These are phyloP conservation scores for Propithecus perrieri DNA, from an alignment of 2,797 vertebrate species.

Conservation along the genomic window DNA sequence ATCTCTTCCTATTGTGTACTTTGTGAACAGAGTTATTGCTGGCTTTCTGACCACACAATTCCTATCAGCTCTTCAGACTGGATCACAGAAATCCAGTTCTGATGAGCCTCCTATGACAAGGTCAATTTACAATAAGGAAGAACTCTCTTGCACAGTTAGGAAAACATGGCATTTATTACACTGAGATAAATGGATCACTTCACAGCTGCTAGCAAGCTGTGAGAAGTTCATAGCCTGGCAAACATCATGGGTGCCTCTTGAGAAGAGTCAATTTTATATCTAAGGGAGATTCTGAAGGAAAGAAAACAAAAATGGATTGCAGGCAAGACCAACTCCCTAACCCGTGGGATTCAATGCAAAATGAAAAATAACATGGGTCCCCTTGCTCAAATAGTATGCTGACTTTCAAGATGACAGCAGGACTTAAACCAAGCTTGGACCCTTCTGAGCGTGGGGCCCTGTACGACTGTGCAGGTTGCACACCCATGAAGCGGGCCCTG, in stretches of 20 bases:
- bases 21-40: not conserved
- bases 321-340: not conserved
- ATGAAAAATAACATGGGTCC: not conserved
- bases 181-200: not conserved
- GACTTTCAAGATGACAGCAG: not conserved
- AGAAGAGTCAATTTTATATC: not conserved
- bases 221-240: not conserved
- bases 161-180: not conserved
- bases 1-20: not conserved
- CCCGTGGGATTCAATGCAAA: not conserved
- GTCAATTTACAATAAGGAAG: not conserved
- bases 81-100: not conserved
- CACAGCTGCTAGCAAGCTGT: not conserved
- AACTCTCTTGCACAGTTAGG: not conserved
- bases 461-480: too few relatives aligned
- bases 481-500: too few relatives aligned
- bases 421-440: not conserved
- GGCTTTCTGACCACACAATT: not conserved
- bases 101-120: not conserved
- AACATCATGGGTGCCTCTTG: not conserved
- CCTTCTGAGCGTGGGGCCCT: not conserved
- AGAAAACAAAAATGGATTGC: not conserved
- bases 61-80: not conserved
- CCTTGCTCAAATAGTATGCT: not conserved
- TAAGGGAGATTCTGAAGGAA: not conserved